Percentiles rank a stretch among this genome's conserved stretches.
phyloP scores from a whole-genome alignment of 2,888 invertebrate species.

The Alcis repandata region DNA sequence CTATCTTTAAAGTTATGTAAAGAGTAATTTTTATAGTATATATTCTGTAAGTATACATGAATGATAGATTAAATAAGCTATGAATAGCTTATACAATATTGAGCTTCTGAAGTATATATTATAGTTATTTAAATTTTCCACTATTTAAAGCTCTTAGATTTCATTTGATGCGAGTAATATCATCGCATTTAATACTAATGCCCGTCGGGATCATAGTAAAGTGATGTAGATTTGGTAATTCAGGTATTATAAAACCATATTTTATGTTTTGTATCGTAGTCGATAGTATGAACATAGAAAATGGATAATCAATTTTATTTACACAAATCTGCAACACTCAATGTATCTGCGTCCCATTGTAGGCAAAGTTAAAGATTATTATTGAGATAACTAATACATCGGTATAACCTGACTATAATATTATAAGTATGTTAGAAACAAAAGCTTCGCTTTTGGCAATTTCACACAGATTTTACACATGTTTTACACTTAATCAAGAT shows the following conservation, averaged over 20 bases:
- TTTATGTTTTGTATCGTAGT: slow-evolving; percentile 18
- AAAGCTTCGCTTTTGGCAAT: slow-evolving; percentile 83
- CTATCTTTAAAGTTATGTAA: slow-evolving; percentile 55
- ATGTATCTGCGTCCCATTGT: slow-evolving; percentile 51
- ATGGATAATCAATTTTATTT: slow-evolving; percentile 32
- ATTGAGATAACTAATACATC: slow-evolving; percentile 75
- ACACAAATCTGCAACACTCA: slow-evolving; percentile 39
- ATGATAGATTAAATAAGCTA: slow-evolving; percentile 80
- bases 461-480: slow-evolving; percentile 62
- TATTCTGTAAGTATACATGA: slow-evolving; percentile 73
- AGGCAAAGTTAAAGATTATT: slow-evolving; percentile 64
- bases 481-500: slow-evolving; percentile 56
- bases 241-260: slow-evolving; percentile 24
- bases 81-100: slow-evolving; percentile 82
- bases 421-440: slow-evolving; percentile 73
- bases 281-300: slow-evolving; percentile 21
- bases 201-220: slow-evolving; percentile 50
- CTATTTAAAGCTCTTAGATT: slow-evolving; percentile 88
- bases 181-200: slow-evolving; percentile 76
- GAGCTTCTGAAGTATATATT: slow-evolving; percentile 84
- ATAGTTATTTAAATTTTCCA: slow-evolving; percentile 79
- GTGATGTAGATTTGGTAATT: slow-evolving; percentile 31
- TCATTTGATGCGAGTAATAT: slow-evolving; percentile 77
- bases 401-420: slow-evolving; percentile 75
- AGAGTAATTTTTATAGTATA: slow-evolving; percentile 60